Evolutionary conservation across 2,113 vertebrate genomes (phyloP).

Genomic region (Ceyx melanurus): DNA sequence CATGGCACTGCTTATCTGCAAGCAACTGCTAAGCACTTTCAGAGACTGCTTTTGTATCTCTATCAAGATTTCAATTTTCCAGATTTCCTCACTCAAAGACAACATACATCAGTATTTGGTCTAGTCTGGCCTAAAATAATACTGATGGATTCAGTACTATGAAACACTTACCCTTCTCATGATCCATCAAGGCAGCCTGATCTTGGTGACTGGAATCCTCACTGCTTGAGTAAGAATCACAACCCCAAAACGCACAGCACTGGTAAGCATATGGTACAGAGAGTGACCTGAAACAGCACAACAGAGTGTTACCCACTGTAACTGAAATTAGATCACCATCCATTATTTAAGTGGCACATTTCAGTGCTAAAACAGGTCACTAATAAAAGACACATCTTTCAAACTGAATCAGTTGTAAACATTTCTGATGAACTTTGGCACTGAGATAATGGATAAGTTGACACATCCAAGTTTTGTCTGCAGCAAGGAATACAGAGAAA

Average conservation of each 20-base stretch:
- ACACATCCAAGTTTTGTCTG: background rate
- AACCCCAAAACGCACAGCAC: slow-evolving; percentile 94
- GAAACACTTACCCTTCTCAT: slow-evolving; percentile 69
- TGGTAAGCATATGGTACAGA: slow-evolving; percentile 97
- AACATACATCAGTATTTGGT: background rate
- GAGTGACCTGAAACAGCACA: slow-evolving; percentile 82
- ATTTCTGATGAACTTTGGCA: background rate
- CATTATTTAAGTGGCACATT: background rate
- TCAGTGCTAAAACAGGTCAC: background rate
- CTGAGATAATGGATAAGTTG: background rate
- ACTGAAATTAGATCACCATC: background rate
- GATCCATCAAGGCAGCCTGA: slow-evolving; percentile 60
- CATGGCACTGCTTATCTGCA: background rate
- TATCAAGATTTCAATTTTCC: background rate
- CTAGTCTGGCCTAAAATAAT: background rate
- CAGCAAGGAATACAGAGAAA: background rate
- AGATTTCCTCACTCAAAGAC: background rate
- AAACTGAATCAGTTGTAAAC: background rate
- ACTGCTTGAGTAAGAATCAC: slow-evolving; percentile 80
- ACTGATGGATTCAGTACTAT: background rate
- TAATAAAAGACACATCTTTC: background rate
- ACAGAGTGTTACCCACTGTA: background rate
- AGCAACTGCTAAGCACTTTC: background rate
- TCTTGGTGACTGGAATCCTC: slow-evolving; percentile 78
- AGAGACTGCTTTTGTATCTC: background rate